phyloP scores from a whole-genome alignment of 2,113 vertebrate genomes.

The Amphilophus citrinellus region DNA sequence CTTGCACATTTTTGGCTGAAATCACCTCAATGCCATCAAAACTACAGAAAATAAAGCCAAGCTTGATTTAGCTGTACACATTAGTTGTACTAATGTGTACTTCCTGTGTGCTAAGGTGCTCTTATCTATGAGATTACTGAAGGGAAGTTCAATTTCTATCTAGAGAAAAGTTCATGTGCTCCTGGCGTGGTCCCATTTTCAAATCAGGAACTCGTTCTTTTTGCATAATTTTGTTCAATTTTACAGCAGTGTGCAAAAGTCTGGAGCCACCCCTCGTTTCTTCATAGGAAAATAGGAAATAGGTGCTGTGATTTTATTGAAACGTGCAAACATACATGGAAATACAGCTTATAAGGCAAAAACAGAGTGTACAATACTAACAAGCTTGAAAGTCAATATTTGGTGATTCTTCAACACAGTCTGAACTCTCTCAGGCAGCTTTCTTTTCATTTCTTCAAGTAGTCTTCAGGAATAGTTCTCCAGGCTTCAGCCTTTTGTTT shows the following conservation, averaged over 20 bases:
- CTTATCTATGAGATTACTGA: not conserved
- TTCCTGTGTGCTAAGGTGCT: not conserved
- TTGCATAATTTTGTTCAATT: not conserved
- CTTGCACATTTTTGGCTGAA: not conserved
- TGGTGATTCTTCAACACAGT: no score
- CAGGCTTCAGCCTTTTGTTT: no score
- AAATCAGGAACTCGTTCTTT: not conserved
- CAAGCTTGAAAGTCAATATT: no score
- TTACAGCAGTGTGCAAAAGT: not conserved
- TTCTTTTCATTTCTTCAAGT: no score
- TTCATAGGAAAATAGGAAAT: not conserved
- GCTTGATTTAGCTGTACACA: no score
- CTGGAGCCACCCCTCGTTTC: not conserved
- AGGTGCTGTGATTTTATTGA: not conserved
- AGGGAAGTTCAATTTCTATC: not conserved
- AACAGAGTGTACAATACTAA: no score
- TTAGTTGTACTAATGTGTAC: not conserved
- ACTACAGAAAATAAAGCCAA: not conserved
- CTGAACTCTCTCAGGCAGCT: no score
- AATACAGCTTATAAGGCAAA: not conserved
- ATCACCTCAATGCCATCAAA: not conserved
- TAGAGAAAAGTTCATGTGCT: not conserved
- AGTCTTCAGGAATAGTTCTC: no score
- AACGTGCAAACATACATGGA: not conserved
- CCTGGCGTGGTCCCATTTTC: not conserved